These are phyloP conservation scores for Heterotis niloticus DNA, from an alignment of 2,113 vertebrate genomes.

Conservation along the genomic window DNA sequence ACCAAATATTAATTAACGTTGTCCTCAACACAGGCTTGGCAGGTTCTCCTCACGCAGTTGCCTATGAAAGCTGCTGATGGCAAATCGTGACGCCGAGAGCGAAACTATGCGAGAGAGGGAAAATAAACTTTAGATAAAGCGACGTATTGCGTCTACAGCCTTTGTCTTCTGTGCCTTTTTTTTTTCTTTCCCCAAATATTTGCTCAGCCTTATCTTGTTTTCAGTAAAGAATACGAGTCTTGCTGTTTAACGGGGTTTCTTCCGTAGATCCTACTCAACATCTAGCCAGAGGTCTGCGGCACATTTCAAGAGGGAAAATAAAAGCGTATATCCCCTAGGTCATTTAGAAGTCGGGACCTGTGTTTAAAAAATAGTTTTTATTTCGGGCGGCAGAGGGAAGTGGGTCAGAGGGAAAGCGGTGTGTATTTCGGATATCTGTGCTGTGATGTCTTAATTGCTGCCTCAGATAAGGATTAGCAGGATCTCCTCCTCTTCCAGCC, in stretches of 20 bases:
- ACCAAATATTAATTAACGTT: conserved; percentile 25
- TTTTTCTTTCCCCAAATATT: conserved; percentile 42
- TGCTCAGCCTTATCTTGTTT: conserved; percentile 45
- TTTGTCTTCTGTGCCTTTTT: conserved; percentile 31
- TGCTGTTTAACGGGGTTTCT: conserved; percentile 48
- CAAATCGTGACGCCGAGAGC: neutral
- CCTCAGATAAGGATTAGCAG: conserved; percentile 74
- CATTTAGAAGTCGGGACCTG: conserved; percentile 65
- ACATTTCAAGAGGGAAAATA: conserved; percentile 40
- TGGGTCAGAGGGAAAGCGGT: conserved; percentile 55
- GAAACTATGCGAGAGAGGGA: neutral
- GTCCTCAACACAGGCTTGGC: neutral
- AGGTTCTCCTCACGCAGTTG: neutral
- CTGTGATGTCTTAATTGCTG: conserved; percentile 78
- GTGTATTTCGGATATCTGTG: conserved; percentile 61
- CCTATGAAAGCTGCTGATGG: neutral
- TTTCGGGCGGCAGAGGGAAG: conserved; percentile 63
- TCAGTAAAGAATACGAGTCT: conserved; percentile 37
- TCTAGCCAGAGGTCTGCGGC: conserved; percentile 34
- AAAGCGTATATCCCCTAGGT: conserved; percentile 62
- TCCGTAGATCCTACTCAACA: conserved; percentile 30
- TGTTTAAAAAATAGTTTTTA: conserved; percentile 69
- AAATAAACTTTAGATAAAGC: neutral
- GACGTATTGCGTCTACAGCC: neutral
- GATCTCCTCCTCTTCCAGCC: conserved; percentile 64